phyloP scores from a whole-genome alignment of 2,113 vertebrate genomes.

The Phaethornis superciliosus region DNA sequence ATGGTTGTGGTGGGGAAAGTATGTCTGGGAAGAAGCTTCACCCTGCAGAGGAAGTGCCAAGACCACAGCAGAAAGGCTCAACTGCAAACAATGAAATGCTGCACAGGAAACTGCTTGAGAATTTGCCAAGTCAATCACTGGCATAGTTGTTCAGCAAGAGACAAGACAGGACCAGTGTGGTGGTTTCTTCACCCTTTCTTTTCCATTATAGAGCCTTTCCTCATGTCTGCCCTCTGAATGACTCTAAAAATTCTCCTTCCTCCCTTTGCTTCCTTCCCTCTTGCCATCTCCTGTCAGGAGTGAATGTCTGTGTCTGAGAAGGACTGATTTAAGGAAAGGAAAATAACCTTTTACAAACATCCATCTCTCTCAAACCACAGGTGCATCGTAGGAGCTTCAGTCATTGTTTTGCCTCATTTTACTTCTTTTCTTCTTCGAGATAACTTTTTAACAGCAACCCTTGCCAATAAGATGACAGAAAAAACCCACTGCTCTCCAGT shows the following conservation, averaged over 20 bases:
- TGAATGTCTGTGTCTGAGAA: background rate
- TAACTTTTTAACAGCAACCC: background rate
- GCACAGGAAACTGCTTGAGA: background rate
- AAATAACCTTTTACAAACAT: background rate
- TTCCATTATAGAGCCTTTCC: background rate
- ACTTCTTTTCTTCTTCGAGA: background rate
- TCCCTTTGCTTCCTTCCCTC: background rate
- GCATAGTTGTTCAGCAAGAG: background rate
- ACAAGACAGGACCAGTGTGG: background rate
- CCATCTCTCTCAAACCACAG: background rate
- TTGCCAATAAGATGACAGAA: background rate
- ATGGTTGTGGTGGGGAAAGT: background rate
- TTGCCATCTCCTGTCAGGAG: background rate
- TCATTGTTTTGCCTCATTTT: background rate
- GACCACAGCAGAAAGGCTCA: background rate
- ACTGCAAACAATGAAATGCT: background rate
- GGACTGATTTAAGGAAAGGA: background rate
- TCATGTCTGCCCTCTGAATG: background rate
- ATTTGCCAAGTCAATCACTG: background rate
- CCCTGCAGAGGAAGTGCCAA: background rate
- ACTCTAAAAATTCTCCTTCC: background rate
- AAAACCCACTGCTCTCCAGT: background rate
- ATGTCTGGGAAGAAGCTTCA: conserved; percentile 9
- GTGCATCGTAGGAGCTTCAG: background rate
- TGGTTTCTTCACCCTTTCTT: background rate